Base-by-base conservation (phyloP, 1,140 invertebrate species). In the Saccostrea glomerata region DNA sequence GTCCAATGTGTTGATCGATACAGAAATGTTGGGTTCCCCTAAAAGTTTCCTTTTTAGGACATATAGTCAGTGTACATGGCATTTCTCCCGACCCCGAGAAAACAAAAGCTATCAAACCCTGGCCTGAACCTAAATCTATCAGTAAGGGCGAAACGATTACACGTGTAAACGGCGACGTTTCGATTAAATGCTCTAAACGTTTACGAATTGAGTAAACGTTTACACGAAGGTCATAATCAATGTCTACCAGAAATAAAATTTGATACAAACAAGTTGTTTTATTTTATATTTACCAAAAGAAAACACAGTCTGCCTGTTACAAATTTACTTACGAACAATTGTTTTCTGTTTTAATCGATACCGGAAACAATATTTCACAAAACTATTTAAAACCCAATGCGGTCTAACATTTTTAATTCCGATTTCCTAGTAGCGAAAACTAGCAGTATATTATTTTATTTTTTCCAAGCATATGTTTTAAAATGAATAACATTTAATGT, bases 1-100 rank as follows among this genome's bases (percentile, higher is more conserved):
- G 96, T 15, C 96, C 60, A 30, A 82, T 60, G 54, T 95, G 73
- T 90, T 93, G 96, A 91, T 96, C 95, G 0, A 96, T 88, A 87
- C 93, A 95, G 88, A 92, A 90, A 47, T 92, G n/a, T 0, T 86
- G 54, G 20, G 84, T 86, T 20, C 88, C 90, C 63, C 88, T n/a
- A n/a, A n/a, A n/a, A n/a, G n/a, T n/a, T n/a, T n/a, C n/a, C n/a
- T n/a, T n/a, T n/a, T n/a, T n/a, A n/a, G n/a, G n/a, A n/a, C n/a
- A n/a, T n/a, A n/a, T n/a, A n/a, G n/a, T n/a, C n/a, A n/a, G n/a
- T n/a, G n/a, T n/a, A n/a, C n/a, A n/a, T n/a, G n/a, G n/a, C n/a
- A n/a, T n/a, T n/a, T n/a, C n/a, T n/a, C n/a, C n/a, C n/a, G n/a
- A n/a, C n/a, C n/a, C n/a, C n/a, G n/a, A n/a, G n/a, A n/a, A n/a